Base-by-base conservation (phyloP, 2,797 vertebrate species). In the Sebastes vulpes region DNA sequence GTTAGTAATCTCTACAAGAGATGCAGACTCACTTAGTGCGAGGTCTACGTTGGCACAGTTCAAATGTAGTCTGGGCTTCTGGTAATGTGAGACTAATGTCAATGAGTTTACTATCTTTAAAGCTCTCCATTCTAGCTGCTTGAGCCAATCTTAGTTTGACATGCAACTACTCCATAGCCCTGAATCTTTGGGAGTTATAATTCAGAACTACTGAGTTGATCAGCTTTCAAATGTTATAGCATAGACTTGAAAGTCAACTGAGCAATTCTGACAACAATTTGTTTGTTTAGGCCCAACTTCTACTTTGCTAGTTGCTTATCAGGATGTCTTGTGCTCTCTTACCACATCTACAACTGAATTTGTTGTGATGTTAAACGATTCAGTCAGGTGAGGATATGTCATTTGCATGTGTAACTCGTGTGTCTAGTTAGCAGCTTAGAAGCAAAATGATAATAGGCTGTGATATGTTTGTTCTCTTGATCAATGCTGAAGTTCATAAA, bases 51-150 rank as follows among this genome's bases (percentile, higher is more conserved):
- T 66, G 65, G 38, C n/a, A 31, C 46, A 8, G 29, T 38, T 56
- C 14, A 59, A 18, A 59, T 57, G 65, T 32, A 48, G 65, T 63
- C 59, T 72, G 57, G 66, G 66, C 31, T 16, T 60, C n/a, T 60
- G 58, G 58, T 72, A 50, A 79, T 69, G 57, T 69, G 50, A 60
- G 66, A 71, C 52, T 12, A 21, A 46, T 57, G 53, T 68, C 61
- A 71, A 6, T 29, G 67, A 72, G 31, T 75, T 64, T 10, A 79
- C 52, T 5, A 20, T 65, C 20, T 61, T 53, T 3, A 52, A 16
- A 57, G 28, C 56, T 56, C 54, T 46, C 6, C 56, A 26, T 64
- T 76, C 9, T 48, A 66, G 54, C 59, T 50, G 11, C 53, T 42
- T 50, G 21, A 52, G 12, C 52, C 52, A 38, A 7, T 67, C 48